Evolutionary conservation across 2,113 vertebrate species (phyloP), one percentile per base, ranked within the genome.

Genomic region (Apteryx owenii): DNA sequence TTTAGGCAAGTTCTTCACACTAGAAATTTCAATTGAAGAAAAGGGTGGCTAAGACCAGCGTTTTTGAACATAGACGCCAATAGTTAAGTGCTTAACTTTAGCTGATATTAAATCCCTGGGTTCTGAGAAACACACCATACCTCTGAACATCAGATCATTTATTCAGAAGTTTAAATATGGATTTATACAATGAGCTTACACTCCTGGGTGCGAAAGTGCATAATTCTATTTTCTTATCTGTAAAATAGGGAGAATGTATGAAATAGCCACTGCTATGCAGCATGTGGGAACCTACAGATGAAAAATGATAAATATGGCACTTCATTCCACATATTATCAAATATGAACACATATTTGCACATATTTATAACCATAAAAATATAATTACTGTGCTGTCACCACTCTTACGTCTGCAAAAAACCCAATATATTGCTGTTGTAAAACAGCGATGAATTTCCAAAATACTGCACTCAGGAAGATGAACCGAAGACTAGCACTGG

Each of bases 131-230:
- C 20, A 36, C 14, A 20, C 48, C 46, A 3, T 25, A 38, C 2
- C 12, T 69, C 53, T 46, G 40, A 80, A 73, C 2, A 53, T 25
- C 5, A 29, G 7, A 16, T 8, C 33, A 6, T n/a, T 89, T 85
- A 12, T 69, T 73, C n/a, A 36, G 31, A 85, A 83, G 22, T 46
- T 12, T 65, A 14, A 79, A 3, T n/a, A 25, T 8, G 5, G 18
- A 29, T 85, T 88, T 71, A n/a, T 33, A 31, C 13, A 65, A 12
- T 4, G 11, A 65, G 10, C 12, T 66, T 44, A 36, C 12, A 68
- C 9, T 42, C 1, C 1, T 2, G 11, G 12, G 1, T 31, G 28
- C 46, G 9, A n/a, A 88, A 73, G 6, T 13, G 4, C 1, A 0
- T 65, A 42, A 6, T 7, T 82, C 61, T 56, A 6, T 58, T 28